A percentile compares a stretch with the other conserved stretches of the same genome.
Evolutionary conservation across 2,797 vertebrate species (phyloP).

Genomic region (Menidia menidia): DNA sequence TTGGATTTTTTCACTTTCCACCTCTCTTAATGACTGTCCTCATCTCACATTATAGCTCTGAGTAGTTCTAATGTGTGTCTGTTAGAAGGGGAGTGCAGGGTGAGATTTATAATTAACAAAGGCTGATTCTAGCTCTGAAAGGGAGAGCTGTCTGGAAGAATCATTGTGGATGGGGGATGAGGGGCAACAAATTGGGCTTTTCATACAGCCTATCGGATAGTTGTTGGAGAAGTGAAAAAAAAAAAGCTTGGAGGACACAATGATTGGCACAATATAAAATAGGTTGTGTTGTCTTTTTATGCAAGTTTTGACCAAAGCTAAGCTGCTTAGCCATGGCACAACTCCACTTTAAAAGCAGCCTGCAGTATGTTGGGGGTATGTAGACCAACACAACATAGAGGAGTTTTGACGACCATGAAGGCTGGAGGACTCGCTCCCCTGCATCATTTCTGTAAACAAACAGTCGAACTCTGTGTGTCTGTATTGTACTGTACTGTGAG

Average conservation of each 20-base stretch:
- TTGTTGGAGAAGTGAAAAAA: slow-evolving; percentile 24
- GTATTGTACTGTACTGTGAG: background rate
- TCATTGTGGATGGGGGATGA: slow-evolving; percentile 20
- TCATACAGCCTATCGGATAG: slow-evolving; percentile 34
- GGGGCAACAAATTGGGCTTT: slow-evolving; percentile 56
- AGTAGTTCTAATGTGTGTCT: slow-evolving; percentile 20
- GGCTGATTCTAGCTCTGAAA: slow-evolving; percentile 62
- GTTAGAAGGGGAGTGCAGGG: slow-evolving; percentile 48
- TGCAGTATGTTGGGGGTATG: slow-evolving; percentile 22
- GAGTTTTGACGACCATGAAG: slow-evolving; percentile 56
- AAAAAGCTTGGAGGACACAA: slow-evolving; percentile 19
- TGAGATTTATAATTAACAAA: slow-evolving; percentile 76
- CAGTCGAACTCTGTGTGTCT: background rate
- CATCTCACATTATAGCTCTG: slow-evolving; percentile 29
- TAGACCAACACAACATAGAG: slow-evolving; percentile 33
- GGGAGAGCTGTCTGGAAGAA: slow-evolving; percentile 47
- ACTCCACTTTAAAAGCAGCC: slow-evolving; percentile 28
- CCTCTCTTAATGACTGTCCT: slow-evolving; percentile 29
- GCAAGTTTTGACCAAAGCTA: slow-evolving; percentile 43
- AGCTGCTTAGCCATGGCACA: slow-evolving; percentile 44
- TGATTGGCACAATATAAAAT: slow-evolving; percentile 39
- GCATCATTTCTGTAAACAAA: slow-evolving; percentile 35
- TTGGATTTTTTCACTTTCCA: slow-evolving; percentile 18
- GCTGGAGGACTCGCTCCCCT: slow-evolving; percentile 48
- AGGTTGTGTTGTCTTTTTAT: slow-evolving; percentile 37